Base-by-base conservation (phyloP, 1,140 invertebrate genomes). In the Magallana angulata region DNA sequence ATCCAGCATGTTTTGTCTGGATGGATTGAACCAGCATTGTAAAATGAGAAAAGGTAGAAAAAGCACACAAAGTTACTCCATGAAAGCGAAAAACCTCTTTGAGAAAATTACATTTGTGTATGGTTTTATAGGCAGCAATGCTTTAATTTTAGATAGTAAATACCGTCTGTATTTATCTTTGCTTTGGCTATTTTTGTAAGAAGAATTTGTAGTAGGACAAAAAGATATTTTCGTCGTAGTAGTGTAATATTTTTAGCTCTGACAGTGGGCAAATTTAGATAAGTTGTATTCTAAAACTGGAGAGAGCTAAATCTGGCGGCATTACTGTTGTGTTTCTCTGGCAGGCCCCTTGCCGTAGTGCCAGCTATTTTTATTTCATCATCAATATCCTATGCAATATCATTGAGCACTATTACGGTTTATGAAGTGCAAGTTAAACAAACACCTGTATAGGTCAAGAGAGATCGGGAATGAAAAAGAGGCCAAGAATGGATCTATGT, bases 181-280 rank as follows among this genome's bases (percentile, higher is more conserved):
- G 24, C 68, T 76, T 30, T 76, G 68, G 68, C 68, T 76, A 76
- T 76, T 76, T 76, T 76, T 24, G 68, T 76, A 76, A 76, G 68
- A 76, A 76, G 68, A 76, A 76, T 76, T 76, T 76, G 68, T 76
- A 76, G 68, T 76, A 76, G 68, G 68, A 76, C 68, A 76, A 76
- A 76, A 76, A 76, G 68, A 76, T 76, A 76, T 76, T 76, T 76
- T 76, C 68, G 68, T 76, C 68, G 68, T 76, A 76, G 68, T 76
- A 76, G 68, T 24, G 68, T 76, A 76, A 76, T 76, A 76, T 76
- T 76, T 76, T 76, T 76, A 76, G 68, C 68, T 76, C 68, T 76
- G 68, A 76, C 68, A 76, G 68, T 76, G 68, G 68, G 68, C 68
- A 76, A 76, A 76, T 76, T 76, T 76, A 76, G 68, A 76, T 76